Evolutionary conservation across 2,888 invertebrate genomes (phyloP), one percentile per base, ranked within the genome.

Genomic region (Sialis fuliginosa): DNA sequence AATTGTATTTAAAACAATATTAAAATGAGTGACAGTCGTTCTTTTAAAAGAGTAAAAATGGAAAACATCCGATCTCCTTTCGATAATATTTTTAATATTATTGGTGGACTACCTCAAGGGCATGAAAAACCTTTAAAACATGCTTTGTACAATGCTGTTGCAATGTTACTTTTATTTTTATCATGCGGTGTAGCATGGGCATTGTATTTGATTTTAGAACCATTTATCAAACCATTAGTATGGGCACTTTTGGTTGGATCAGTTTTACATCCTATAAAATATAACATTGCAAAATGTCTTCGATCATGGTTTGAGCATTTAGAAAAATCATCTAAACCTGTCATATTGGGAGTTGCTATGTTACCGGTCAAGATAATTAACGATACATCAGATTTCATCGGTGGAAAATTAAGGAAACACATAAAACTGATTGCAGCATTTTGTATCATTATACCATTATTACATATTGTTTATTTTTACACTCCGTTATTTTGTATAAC

Each of bases 191-290:
- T 82, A 10, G 71, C 79, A 39, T 81, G 79, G 61, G 85, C 86
- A 2, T 71, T 91, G 6, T 91, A 86, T 63, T 74, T 87, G 51
- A 85, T 90, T 53, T 68, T 95, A 33, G 85, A 88, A 56, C 92
- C 93, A 0, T 96, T 95, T 65, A 77, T 97, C 34, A 84, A 89
- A 54, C 95, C 97, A 0, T 65, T 98, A 46, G 74, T 96, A 54
- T 98, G 97, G 97, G 95, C 97, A 1, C 70, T 93, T 48, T 69
- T 98, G 33, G 89, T 93, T 57, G 98, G 98, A n/a, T 92, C 95
- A 1, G 85, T 95, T 37, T 71, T 97, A n/a, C 91, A 93, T 64
- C 97, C 97, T 0, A 83, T 93, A 59, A 97, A 97, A 64, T 75
- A 82, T 50, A 79, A 77, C 48, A 64, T 95, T 41, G 80, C 90